Evolutionary conservation across 2,888 invertebrate genomes (phyloP).

Genomic region (Papilio protenor): DNA sequence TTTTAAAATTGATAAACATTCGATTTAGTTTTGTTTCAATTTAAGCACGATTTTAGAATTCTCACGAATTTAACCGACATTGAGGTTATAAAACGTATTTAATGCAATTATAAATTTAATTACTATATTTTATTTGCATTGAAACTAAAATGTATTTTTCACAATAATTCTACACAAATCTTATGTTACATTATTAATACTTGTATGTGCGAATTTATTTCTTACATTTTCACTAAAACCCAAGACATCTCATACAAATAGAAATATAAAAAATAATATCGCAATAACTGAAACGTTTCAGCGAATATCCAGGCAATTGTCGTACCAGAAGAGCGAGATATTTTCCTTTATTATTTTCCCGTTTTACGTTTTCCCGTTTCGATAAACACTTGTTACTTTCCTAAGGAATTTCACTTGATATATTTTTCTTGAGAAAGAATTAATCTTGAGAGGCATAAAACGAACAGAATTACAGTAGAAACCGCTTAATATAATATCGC

Average conservation of each 20-base stretch:
- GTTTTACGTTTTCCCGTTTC: slow-evolving; percentile 2
- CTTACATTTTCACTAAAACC: background rate
- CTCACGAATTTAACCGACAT: background rate
- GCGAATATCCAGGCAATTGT: slow-evolving; percentile 37
- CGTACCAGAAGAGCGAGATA: slow-evolving; percentile 20
- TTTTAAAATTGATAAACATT: background rate
- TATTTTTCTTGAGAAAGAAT: background rate
- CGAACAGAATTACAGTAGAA: background rate
- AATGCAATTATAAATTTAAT: no score
- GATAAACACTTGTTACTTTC: slow-evolving; percentile 26
- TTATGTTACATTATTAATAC: background rate
- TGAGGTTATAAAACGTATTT: background rate
- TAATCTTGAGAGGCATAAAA: background rate
- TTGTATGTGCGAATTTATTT: background rate
- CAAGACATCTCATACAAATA: background rate
- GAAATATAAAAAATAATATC: slow-evolving; percentile 19
- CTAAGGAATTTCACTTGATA: slow-evolving; percentile 3
- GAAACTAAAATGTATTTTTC: background rate
- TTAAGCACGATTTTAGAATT: background rate
- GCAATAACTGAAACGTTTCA: slow-evolving; percentile 31
- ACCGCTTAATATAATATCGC: background rate
- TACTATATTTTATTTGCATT: background rate
- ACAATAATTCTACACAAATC: background rate
- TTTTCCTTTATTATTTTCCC: slow-evolving; percentile 32
- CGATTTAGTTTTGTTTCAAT: background rate